Evolutionary conservation across 2,113 vertebrate genomes (phyloP).

Genomic region (Sula dactylatra): DNA sequence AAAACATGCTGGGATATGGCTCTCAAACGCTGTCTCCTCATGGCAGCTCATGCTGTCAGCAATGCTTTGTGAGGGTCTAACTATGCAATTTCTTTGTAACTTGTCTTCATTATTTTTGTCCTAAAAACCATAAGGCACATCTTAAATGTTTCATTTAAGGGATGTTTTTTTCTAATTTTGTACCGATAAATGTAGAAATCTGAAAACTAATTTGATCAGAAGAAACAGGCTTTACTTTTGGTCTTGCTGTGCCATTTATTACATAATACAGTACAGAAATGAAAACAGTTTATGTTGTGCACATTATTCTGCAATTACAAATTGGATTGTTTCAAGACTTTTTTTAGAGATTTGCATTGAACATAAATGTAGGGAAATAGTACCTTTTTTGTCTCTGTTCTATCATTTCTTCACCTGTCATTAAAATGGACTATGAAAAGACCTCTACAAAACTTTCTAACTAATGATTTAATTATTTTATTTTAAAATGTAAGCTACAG

Average conservation of each 20-base stretch:
- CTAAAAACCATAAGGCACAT: not conserved
- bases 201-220: not conserved
- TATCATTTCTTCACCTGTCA: not conserved
- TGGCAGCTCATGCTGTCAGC: not conserved
- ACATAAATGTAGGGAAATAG: not conserved
- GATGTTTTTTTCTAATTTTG: not conserved
- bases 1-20: not conserved
- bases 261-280: not conserved
- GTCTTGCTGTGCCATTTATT: not conserved
- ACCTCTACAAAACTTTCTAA: not conserved
- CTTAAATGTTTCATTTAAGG: not conserved
- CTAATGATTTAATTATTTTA: not conserved
- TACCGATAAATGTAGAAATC: not conserved
- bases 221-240: not conserved
- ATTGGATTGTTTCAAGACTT: not conserved
- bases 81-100: not conserved
- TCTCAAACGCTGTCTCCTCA: not conserved
- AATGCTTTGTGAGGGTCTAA: not conserved
- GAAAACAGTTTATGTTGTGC: not conserved
- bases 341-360: not conserved
- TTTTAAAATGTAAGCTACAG: constrained; percentile 40
- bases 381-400: constrained; percentile 6
- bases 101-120: not conserved
- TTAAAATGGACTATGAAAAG: not conserved
- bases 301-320: not conserved